Percentiles rank a stretch among this genome's conserved stretches.
phyloP scores from a whole-genome alignment of 1,140 invertebrate genomes.

The Drosophila busckii region DNA sequence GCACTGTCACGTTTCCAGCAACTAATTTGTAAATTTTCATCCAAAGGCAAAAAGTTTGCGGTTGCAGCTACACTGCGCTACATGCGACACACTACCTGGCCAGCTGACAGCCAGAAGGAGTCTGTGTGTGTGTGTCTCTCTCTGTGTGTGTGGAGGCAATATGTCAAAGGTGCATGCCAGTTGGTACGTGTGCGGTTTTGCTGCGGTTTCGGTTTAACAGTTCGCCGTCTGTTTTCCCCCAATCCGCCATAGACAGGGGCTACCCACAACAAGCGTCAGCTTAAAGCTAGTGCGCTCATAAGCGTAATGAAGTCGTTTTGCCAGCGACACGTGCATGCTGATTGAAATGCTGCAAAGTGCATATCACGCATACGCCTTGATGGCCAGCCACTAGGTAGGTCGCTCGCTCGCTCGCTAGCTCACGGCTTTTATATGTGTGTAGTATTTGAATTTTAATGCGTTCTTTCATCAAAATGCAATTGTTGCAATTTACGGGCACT shows the following conservation, averaged over 20 bases:
- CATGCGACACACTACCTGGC: neutral
- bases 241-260: neutral
- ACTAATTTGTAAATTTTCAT: constrained; percentile 74
- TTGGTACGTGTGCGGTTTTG: constrained; percentile 67
- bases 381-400: too few species aligned
- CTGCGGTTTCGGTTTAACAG: constrained; percentile 68
- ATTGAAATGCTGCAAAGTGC: constrained; percentile 34
- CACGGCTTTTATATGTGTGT: too few species aligned
- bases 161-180: constrained; percentile 70
- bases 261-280: constrained; percentile 38
- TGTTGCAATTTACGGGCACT: constrained; percentile 57
- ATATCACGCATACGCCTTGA: constrained; percentile 5
- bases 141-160: constrained; percentile 32
- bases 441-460: constrained; percentile 55
- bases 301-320: constrained; percentile 52
- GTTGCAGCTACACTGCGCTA: neutral
- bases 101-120: constrained; percentile 1
- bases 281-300: constrained; percentile 64
- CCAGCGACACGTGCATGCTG: constrained; percentile 37
- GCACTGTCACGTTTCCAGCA: constrained; percentile 67
- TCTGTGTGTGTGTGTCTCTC: neutral
- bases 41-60: constrained; percentile 45
- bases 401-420: too few species aligned
- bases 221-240: too few species aligned
- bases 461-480: constrained; percentile 72